These are phyloP conservation scores for Caligus rogercresseyi DNA, from an alignment of 1,140 invertebrate genomes.

Conservation along the genomic window DNA sequence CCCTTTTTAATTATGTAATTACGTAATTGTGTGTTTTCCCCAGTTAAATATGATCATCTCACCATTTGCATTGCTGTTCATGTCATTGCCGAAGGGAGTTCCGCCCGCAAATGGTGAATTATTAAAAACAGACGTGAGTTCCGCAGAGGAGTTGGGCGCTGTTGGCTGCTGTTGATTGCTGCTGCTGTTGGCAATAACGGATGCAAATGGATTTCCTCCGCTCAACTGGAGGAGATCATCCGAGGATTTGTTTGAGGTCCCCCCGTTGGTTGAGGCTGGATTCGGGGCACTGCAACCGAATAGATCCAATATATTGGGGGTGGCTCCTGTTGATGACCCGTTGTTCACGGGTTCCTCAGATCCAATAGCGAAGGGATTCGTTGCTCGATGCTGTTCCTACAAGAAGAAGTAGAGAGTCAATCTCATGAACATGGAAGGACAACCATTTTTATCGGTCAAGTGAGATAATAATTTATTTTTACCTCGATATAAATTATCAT, in stretches of 20 bases:
- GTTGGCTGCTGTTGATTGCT: slow-evolving; percentile 29
- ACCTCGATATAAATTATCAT: too few species aligned
- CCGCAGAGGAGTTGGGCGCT: background rate
- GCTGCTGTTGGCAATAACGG: slow-evolving; percentile 47
- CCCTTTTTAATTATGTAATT: too few species aligned
- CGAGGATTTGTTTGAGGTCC: slow-evolving; percentile 43
- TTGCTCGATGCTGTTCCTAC: background rate
- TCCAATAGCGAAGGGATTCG: slow-evolving; percentile 14
- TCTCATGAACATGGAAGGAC: background rate
- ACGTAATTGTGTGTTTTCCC: too few species aligned
- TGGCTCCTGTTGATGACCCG: background rate
- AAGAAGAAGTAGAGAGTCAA: background rate
- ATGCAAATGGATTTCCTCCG: slow-evolving; percentile 67
- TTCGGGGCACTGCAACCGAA: slow-evolving; percentile 2
- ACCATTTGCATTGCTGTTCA: slow-evolving; percentile 4
- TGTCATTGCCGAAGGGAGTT: background rate
- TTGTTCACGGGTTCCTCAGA: background rate
- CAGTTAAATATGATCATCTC: too few species aligned
- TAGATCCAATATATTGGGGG: slow-evolving; percentile 20
- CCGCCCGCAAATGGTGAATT: background rate
- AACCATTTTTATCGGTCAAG: too few species aligned
- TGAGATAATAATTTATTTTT: too few species aligned
- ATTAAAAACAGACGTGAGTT: background rate
- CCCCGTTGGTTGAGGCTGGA: background rate
- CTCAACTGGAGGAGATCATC: slow-evolving; percentile 66